Base-by-base conservation (phyloP, 2,888 invertebrate species). In the Caenorhabditis sp. region DNA sequence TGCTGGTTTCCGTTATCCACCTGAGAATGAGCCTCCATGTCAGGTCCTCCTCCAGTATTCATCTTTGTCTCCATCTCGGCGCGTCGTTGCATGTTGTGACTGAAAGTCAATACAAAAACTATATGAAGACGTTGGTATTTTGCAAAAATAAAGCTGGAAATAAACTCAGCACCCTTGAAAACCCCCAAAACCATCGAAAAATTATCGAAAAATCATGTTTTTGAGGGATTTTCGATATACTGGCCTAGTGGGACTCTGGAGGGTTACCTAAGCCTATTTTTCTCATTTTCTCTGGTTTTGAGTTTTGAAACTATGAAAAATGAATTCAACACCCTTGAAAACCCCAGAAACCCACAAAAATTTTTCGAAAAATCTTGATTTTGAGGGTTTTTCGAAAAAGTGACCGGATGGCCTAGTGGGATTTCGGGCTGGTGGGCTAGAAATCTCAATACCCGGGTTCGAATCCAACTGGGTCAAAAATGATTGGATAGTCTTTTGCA, bases 1-100 rank as follows among this genome's bases (percentile, higher is more conserved):
- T 51, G 51, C 22, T 22, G 51, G 22, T 31, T 16, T 58, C 58
- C 58, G 31, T 4, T 31, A 31, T 58, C 31, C 58, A 58, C 31
- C 31, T 28, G 14, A 16, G 14, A 3, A n/a, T 31, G 16, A 3
- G 31, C 14, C 58, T 58, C 58, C 0, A 31, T 31, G 4, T 7
- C 31, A 31, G 28, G 16, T 31, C 58, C 31, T 31, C 14, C 28
- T 14, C 31, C 44, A 14, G 44, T 8, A 14, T n/a, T 44, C 44
- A 44, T 44, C n/a, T 44, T 44, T 10, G 44, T 44, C 16, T 44
- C 44, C 44, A 44, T 44, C 44, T 44, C 44, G n/a, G 44, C 44
- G 0, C 44, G 5, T 44, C n/a, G 14, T 8, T 44, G 8, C 5
- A 44, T 44, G 44, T 14, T 2, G 16, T 44, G 44, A 14, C 44